phyloP scores from a whole-genome alignment of 2,888 invertebrate genomes.

The Chelonus formosanus region DNA sequence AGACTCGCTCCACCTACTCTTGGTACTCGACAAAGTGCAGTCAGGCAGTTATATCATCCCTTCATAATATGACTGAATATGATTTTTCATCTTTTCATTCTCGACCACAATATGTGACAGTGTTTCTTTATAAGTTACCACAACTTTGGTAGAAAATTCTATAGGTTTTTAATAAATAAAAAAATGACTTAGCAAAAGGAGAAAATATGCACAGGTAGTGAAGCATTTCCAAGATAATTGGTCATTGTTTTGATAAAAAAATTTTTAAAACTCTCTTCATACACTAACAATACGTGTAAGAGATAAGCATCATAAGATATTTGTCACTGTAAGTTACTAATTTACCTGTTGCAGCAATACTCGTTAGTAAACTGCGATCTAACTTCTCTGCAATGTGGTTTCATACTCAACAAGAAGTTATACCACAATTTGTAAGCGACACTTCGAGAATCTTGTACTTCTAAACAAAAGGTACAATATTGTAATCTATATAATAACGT shows the following conservation, averaged over 20 bases:
- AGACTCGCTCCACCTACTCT: slow-evolving; percentile 23
- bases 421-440: slow-evolving; percentile 14
- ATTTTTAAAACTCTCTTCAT: not conserved
- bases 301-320: not conserved
- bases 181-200: too few species aligned
- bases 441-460: slow-evolving; percentile 14
- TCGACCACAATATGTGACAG: slow-evolving; percentile 18
- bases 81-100: slow-evolving; percentile 30
- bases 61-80: slow-evolving; percentile 24
- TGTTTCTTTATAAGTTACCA: not conserved
- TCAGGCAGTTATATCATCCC: slow-evolving; percentile 34
- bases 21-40: slow-evolving; percentile 28
- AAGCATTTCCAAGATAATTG: too few species aligned
- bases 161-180: too few species aligned
- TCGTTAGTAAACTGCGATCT: slow-evolving; percentile 13
- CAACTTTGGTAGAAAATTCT: slow-evolving; percentile 15
- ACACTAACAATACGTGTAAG: not conserved
- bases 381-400: slow-evolving; percentile 10
- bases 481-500: not conserved
- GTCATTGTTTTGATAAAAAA: too few species aligned
- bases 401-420: slow-evolving; percentile 6
- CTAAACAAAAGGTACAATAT: slow-evolving; percentile 8
- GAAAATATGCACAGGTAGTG: too few species aligned
- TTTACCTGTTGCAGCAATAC: slow-evolving; percentile 23
- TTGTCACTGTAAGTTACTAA: slow-evolving; percentile 20